phyloP scores from a whole-genome alignment of 2,113 vertebrate species.

The Myanophis thanlyinensis region DNA sequence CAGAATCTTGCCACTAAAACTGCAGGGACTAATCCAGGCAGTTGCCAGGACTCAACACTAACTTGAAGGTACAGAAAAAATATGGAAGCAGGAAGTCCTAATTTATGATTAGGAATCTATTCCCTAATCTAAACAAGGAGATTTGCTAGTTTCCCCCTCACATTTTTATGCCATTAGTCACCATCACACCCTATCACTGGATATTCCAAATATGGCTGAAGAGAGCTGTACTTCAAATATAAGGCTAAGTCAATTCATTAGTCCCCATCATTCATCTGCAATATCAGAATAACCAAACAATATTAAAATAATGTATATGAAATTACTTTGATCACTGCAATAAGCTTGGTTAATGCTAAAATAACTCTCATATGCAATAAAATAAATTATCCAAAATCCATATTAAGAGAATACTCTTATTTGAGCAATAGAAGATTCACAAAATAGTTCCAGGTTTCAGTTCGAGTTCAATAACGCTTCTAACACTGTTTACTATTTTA shows the following conservation, averaged over 20 bases:
- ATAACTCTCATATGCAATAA: not conserved
- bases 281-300: not conserved
- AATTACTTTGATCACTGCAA: not conserved
- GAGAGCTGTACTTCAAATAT: not conserved
- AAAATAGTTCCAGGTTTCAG: not conserved
- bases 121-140: not conserved
- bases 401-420: not conserved
- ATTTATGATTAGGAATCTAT: not conserved
- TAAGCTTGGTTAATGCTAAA: not conserved
- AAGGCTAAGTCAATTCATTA: not conserved
- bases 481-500: not conserved
- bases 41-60: no score
- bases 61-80: no score
- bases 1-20: not conserved
- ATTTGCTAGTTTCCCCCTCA: not conserved
- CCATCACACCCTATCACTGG: not conserved
- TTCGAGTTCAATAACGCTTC: not conserved
- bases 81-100: not conserved
- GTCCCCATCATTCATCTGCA: not conserved
- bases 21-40: not conserved
- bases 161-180: not conserved
- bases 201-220: not conserved
- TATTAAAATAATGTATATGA: not conserved
- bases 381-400: not conserved
- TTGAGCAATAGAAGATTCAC: not conserved